phyloP scores from a whole-genome alignment of 2,113 vertebrate genomes.

The Toxotes jaculatrix region DNA sequence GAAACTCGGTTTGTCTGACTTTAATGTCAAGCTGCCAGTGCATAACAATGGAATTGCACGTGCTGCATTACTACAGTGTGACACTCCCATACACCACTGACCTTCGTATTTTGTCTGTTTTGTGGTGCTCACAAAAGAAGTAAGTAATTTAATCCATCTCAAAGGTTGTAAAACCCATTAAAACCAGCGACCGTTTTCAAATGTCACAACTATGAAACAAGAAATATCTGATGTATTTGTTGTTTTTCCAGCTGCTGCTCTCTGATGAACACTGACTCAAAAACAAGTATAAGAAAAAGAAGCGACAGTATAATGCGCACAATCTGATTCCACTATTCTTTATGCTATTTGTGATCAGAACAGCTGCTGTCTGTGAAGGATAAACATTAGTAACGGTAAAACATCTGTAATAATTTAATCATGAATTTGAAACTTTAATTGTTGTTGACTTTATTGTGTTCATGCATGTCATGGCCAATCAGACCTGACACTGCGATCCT shows the following conservation, averaged over 20 bases:
- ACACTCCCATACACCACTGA: not conserved
- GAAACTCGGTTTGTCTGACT: not conserved
- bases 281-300: not conserved
- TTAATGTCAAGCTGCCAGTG: not conserved
- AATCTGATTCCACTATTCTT: not conserved
- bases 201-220: constrained; percentile 3
- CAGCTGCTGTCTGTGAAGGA: not conserved
- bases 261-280: not conserved
- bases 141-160: not conserved
- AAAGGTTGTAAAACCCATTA: constrained; percentile 12
- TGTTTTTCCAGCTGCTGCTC: not conserved
- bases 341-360: not conserved
- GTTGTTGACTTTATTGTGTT: not conserved
- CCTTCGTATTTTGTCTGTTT: not conserved
- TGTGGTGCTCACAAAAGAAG: not conserved
- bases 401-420: not conserved
- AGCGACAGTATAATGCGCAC: not conserved
- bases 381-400: not conserved
- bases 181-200: constrained; percentile 19
- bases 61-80: not conserved
- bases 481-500: not conserved
- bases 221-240: not conserved
- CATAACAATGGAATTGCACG: not conserved
- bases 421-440: not conserved
- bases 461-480: not conserved